Evolutionary conservation across 2,113 vertebrate genomes (phyloP).

Genomic region (Tachysurus vachellii): DNA sequence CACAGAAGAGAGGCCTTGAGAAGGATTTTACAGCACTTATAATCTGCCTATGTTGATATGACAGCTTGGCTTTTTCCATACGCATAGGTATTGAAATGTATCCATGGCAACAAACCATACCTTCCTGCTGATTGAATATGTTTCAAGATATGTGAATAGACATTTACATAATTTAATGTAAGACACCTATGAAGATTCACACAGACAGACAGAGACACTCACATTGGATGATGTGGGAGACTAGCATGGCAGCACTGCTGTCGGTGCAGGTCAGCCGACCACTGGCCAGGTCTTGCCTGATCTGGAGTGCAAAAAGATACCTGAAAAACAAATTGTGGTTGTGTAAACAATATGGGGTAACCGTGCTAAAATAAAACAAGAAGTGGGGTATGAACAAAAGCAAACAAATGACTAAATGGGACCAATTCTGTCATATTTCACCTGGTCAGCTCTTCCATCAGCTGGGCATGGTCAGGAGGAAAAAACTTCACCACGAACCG

Average conservation of each 20-base stretch:
- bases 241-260: conserved; percentile 88
- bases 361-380: background rate
- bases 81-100: conserved; percentile 50
- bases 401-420: background rate
- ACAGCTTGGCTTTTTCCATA: conserved; percentile 29
- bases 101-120: conserved; percentile 64
- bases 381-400: background rate
- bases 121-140: conserved; percentile 50
- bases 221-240: conserved; percentile 97
- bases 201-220: conserved; percentile 62
- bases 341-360: background rate
- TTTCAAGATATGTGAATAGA: background rate
- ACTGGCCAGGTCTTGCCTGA: conserved; percentile 90
- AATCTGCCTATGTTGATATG: background rate
- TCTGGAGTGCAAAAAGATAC: conserved; percentile 97
- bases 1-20: background rate
- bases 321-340: conserved; percentile 67
- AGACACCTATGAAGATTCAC: background rate
- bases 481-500: conserved; percentile 99
- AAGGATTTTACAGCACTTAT: background rate
- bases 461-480: conserved; percentile 91
- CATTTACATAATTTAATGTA: background rate
- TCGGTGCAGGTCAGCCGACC: conserved; percentile 90
- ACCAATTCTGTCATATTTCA: conserved; percentile 60
- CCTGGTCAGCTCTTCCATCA: conserved; percentile 97